Conservation (phyloP, 2,797 vertebrate genomes). For the Chloroceryle amazona region DNA sequence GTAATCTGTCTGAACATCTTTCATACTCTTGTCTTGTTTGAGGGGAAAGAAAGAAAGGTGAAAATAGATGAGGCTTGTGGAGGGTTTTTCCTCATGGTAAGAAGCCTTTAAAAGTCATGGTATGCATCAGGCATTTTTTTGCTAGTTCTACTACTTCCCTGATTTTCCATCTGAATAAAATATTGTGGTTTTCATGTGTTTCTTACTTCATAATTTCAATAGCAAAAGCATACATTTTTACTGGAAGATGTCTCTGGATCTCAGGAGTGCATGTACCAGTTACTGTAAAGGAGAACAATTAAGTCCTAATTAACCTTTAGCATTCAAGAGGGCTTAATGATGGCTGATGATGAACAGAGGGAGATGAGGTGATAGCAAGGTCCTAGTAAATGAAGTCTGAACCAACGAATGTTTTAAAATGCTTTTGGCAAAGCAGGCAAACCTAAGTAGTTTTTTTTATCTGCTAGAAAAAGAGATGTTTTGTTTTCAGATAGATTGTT, state of each 20-base stretch:
- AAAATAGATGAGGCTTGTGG: not conserved
- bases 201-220: not conserved
- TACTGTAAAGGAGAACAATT: slow-evolving; percentile 4
- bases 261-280: not conserved
- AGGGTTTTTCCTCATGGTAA: not conserved
- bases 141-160: not conserved
- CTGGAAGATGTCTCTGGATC: not conserved
- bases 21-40: not conserved
- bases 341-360: not conserved
- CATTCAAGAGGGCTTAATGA: not conserved
- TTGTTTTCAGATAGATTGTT: not conserved
- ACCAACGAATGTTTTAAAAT: not conserved
- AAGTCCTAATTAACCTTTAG: slow-evolving; percentile 20
- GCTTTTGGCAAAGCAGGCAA: not conserved
- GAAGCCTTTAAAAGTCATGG: not conserved
- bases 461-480: not conserved
- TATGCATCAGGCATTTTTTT: not conserved
- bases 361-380: not conserved
- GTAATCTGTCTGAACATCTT: not conserved
- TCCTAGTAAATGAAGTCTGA: not conserved
- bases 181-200: not conserved
- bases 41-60: not conserved
- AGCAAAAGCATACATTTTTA: not conserved
- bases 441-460: not conserved
- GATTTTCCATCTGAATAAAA: not conserved